Evolutionary conservation across 2,797 vertebrate species (phyloP), one percentile per base, ranked within the genome.

Genomic region (Melopsittacus undulatus): DNA sequence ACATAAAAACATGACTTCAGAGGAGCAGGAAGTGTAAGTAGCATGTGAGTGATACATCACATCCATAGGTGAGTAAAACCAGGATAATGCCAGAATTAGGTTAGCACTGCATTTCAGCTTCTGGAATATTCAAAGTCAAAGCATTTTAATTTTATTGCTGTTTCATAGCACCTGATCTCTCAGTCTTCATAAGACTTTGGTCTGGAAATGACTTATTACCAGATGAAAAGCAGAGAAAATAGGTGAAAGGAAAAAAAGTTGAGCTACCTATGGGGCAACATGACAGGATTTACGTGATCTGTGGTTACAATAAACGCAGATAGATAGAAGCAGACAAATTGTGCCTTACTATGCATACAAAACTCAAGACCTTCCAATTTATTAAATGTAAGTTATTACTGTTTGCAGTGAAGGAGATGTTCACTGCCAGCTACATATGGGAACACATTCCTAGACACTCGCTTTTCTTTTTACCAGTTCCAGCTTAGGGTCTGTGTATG

Each of bases 181-280:
- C 48, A 74, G 46, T 70, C 52, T 7, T 92, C 40, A 2, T 26
- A 84, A 57, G 24, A 11, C 19, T 66, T 57, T n/a, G 30, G 32
- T 89, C 78, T 87, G 57, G 52, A 87, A 94, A 75, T 75, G 0
- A 72, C 52, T 70, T 93, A 30, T 20, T 83, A 85, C 7, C 23
- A 83, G n/a, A 66, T 42, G 59, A 95, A 90, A 90, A 52, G 48
- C 57, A 72, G 20, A 87, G 56, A 83, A 91, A 95, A 85, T 16
- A 68, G 52, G 54, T 57, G 68, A 91, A 88, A 77, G 67, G 52
- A 89, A 89, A 89, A 95, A 74, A 21, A 1, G 5, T 40, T 19
- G 27, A 22, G 42, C 51, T 72, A 80, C 64, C 64, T 75, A 49
- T 16, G 20, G 30, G 49, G 82, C 66, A 89, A 66, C 45, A 56